Conservation (phyloP, 2,113 vertebrate genomes). For the Eulemur macaco region DNA sequence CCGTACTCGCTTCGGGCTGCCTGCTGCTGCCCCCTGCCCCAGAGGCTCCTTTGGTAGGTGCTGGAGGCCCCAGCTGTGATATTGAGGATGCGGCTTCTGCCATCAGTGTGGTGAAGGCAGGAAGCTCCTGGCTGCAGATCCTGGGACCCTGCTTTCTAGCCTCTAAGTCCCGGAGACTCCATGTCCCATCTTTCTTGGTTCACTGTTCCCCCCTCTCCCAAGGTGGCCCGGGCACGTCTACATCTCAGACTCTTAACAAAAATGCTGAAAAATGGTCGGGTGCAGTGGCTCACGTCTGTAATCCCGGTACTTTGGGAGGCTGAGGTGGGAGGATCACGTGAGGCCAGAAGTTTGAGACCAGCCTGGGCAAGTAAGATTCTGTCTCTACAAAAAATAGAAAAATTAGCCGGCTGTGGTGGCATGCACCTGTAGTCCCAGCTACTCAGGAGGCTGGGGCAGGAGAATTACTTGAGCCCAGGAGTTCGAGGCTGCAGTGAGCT, state of each 20-base stretch:
- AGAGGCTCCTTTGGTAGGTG: conserved; percentile 92
- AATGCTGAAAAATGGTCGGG: not conserved
- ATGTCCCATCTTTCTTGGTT: not conserved
- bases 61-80: not conserved
- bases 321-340: too few relatives aligned
- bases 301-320: too few relatives aligned
- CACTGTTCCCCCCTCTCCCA: not conserved
- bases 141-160: not conserved
- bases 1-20: conserved; percentile 95
- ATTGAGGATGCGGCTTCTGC: not conserved
- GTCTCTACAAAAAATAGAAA: too few relatives aligned
- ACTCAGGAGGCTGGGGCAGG: too few relatives aligned
- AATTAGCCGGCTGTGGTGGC: too few relatives aligned
- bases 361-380: too few relatives aligned
- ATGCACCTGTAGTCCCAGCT: too few relatives aligned
- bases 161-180: not conserved
- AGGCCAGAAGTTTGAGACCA: too few relatives aligned
- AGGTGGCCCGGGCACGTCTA: not conserved
- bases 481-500: too few relatives aligned
- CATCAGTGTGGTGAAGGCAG: not conserved
- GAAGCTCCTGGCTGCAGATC: not conserved
- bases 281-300: not conserved
- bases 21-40: conserved; percentile 94
- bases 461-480: too few relatives aligned
- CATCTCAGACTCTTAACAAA: not conserved